Percentiles rank a stretch among this genome's conserved stretches.
phyloP scores from a whole-genome alignment of 2,113 vertebrate species.

The Caranx melampygus region DNA sequence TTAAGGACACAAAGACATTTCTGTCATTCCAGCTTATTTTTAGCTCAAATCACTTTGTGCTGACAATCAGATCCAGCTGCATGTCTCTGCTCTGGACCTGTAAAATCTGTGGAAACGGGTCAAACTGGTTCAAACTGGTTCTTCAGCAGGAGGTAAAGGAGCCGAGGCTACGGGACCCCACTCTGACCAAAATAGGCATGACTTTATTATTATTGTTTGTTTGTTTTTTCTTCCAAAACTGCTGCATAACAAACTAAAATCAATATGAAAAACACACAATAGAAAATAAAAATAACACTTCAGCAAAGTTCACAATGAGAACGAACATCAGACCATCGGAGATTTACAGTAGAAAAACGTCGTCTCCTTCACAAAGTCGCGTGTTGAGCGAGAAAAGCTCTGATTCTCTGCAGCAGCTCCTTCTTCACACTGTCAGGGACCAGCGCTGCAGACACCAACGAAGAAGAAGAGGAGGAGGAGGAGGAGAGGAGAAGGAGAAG shows the following conservation, averaged over 20 bases:
- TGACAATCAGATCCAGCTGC: background rate
- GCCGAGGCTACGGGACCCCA: background rate
- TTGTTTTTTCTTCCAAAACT: slow-evolving; percentile 66
- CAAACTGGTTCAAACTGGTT: background rate
- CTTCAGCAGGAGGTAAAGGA: background rate
- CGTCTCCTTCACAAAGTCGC: slow-evolving; percentile 87
- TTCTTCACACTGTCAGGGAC: slow-evolving; percentile 98
- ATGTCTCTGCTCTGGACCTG: background rate
- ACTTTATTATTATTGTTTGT: slow-evolving; percentile 63
- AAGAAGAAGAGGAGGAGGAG: background rate
- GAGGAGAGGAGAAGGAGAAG: too few relatives aligned
- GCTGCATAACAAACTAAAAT: slow-evolving; percentile 69
- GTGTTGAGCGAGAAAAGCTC: slow-evolving; percentile 94
- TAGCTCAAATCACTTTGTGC: background rate
- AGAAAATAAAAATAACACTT: slow-evolving; percentile 66
- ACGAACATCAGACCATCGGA: slow-evolving; percentile 46
- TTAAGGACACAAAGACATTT: background rate
- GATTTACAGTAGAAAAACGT: slow-evolving; percentile 45
- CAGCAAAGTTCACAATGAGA: slow-evolving; percentile 44
- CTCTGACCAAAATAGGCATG: slow-evolving; percentile 72
- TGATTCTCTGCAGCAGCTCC: slow-evolving; percentile 95
- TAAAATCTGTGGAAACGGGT: background rate
- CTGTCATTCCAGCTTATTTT: background rate
- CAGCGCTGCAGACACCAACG: slow-evolving; percentile 84
- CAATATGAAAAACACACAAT: slow-evolving; percentile 72